Percentiles rank a stretch among this genome's conserved stretches.
Evolutionary conservation across 2,797 vertebrate species (phyloP).

Genomic region (Mormyrus proboscirostris): DNA sequence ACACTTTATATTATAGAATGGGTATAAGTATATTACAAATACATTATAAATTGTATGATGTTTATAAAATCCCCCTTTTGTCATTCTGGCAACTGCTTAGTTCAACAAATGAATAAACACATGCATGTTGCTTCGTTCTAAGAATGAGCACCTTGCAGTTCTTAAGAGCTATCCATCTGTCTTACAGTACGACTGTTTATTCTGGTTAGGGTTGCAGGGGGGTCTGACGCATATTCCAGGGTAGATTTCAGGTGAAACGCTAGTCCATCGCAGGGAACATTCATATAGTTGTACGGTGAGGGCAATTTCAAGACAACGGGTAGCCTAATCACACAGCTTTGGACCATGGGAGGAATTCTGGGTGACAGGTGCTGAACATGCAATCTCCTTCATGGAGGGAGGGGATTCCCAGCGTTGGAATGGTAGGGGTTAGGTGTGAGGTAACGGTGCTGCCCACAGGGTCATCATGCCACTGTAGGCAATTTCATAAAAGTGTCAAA

Average conservation of each 20-base stretch:
- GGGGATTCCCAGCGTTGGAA: neutral
- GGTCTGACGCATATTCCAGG: neutral
- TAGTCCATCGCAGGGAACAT: neutral
- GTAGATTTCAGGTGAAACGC: neutral
- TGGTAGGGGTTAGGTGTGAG: neutral
- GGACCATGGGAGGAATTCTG: neutral
- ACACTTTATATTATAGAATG: slow-evolving; percentile 52
- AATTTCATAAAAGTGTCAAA: neutral
- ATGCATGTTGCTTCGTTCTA: neutral
- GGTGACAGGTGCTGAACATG: neutral
- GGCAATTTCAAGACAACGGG: neutral
- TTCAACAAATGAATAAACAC: neutral
- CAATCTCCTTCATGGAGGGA: neutral
- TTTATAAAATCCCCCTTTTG: neutral
- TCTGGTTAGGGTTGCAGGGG: neutral
- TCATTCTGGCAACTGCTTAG: neutral
- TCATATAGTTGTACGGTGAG: neutral
- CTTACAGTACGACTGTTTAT: neutral
- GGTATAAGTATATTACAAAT: neutral
- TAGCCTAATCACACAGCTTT: neutral
- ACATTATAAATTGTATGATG: neutral
- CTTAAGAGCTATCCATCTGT: neutral
- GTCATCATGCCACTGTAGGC: neutral
- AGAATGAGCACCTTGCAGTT: neutral
- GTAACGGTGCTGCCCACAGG: neutral